phyloP scores from a whole-genome alignment of 2,888 invertebrate species.

The Cremastinae sp. region DNA sequence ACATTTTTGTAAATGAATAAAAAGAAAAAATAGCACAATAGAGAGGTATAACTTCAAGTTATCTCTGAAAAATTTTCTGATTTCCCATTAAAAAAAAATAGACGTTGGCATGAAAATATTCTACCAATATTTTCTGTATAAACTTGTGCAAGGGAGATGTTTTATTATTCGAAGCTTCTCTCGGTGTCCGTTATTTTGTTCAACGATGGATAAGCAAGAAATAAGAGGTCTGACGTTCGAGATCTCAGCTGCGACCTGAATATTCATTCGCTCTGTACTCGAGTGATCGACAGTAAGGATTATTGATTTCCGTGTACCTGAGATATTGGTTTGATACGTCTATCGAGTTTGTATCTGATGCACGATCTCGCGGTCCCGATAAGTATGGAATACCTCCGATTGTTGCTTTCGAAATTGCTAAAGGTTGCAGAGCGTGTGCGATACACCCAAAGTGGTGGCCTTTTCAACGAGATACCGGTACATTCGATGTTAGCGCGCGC shows the following conservation, averaged over 20 bases:
- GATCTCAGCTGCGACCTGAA: conserved; percentile 35
- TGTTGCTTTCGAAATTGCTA: conserved; percentile 36
- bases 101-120: no score
- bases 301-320: conserved; percentile 60
- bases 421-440: conserved; percentile 40
- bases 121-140: no score
- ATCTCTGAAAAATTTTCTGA: no score
- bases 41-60: no score
- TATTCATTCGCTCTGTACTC: conserved; percentile 53
- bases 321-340: conserved; percentile 50
- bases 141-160: no score
- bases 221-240: conserved; percentile 48
- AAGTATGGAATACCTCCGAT: conserved; percentile 44
- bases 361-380: conserved; percentile 29
- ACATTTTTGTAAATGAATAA: no score
- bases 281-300: conserved; percentile 34
- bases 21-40: no score
- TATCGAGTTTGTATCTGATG: conserved; percentile 15
- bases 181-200: conserved; percentile 45
- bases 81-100: no score
- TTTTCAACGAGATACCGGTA: conserved; percentile 41
- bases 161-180: conserved; percentile 43
- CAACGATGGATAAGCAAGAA: conserved; percentile 7
- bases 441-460: conserved; percentile 35
- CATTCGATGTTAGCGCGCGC: conserved; percentile 20